Evolutionary conservation across 1,140 invertebrate genomes (phyloP), one percentile per base, ranked within the genome.

Genomic region (Diabrotica undecimpunctata): DNA sequence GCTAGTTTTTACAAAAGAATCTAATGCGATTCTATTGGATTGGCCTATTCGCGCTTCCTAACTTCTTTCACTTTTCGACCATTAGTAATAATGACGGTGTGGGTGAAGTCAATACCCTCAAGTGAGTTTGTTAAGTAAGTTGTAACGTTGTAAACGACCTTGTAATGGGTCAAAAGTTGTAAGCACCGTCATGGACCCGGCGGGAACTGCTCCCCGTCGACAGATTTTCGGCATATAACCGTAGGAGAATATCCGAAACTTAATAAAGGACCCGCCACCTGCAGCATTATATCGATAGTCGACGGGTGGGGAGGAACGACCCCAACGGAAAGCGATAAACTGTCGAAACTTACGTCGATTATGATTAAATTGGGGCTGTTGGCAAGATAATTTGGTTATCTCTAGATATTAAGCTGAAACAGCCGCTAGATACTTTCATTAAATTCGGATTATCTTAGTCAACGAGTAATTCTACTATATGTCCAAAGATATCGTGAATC

Each of bases 81-180:
- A 25, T 25, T 4, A 25, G 25, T 25, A 25, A 25, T 25, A 25
- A 25, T 25, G 25, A 25, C 25, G 25, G 25, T 25, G 25, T 25
- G 12, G 25, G 8, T 13, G 58, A 13, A 62, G 61, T 62, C 61
- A 62, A 62, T 62, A 62, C 25, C 61, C 51, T 54, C n/a, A 13
- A 39, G 52, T 39, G 61, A 62, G 53, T 54, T 62, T 62, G 35
- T 54, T 25, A 39, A 61, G 59, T 61, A 35, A 61, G 12, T 59
- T 59, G 59, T 61, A 52, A 61, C 59, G 35, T 25, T 54, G 61
- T 41, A 37, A 62, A 62, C 52, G 61, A 54, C 61, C 61, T 62
- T 62, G 61, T 62, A 54, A 62, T 54, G 61, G 46, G 54, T 54
- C 52, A 35, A 55, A 62, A 62, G 51, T 62, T 62, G 51, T 39